These are phyloP conservation scores for Dissostichus mawsoni DNA, from an alignment of 2,113 vertebrate species.

Conservation along the genomic window DNA sequence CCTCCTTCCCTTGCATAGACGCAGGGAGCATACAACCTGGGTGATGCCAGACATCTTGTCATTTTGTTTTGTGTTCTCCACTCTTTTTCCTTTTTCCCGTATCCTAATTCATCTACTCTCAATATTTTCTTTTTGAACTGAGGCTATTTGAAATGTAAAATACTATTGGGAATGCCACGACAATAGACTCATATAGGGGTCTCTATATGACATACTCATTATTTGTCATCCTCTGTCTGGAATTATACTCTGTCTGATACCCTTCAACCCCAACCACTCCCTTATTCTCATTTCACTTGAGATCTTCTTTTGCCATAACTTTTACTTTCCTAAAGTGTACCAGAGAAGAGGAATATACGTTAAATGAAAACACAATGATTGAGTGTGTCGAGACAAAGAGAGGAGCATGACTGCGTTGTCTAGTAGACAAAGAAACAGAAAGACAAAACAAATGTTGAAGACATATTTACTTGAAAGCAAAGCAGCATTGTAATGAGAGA, in stretches of 20 bases:
- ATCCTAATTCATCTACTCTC: conserved; percentile 18
- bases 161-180: conserved; percentile 46
- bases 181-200: conserved; percentile 25
- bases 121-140: conserved; percentile 23
- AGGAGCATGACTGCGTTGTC: neutral
- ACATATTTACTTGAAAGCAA: neutral
- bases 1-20: conserved; percentile 23
- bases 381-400: conserved; percentile 15
- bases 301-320: conserved; percentile 34
- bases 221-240: conserved; percentile 40
- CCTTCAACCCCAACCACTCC: conserved; percentile 21
- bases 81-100: conserved; percentile 8
- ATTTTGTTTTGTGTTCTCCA: conserved; percentile 43
- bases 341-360: conserved; percentile 14
- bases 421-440: neutral
- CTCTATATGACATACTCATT: conserved; percentile 31
- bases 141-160: conserved; percentile 40
- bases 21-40: neutral
- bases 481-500: neutral
- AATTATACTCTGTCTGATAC: conserved; percentile 36
- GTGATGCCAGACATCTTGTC: conserved; percentile 56
- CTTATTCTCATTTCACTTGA: conserved; percentile 29
- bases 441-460: conserved; percentile 1
- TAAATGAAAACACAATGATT: conserved; percentile 3
- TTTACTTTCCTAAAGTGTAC: conserved; percentile 8